Base-by-base conservation (phyloP, 1,140 invertebrate species). In the Tyrophagus putrescentiae region DNA sequence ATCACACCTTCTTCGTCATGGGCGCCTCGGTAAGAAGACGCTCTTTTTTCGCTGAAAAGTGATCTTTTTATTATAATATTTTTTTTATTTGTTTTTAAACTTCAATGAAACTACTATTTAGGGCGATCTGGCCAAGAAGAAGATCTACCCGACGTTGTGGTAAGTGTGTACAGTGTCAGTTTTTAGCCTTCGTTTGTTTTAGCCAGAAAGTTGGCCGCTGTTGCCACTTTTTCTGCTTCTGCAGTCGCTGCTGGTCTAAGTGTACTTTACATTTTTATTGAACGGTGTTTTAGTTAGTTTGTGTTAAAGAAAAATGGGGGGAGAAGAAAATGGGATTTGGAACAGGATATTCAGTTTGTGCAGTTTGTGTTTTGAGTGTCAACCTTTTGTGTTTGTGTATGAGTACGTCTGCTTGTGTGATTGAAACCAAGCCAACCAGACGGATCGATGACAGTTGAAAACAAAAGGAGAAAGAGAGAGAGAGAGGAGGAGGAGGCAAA, bases 101-200 rank as follows among this genome's bases (percentile, higher is more conserved):
- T 45, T 52, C 25, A 52, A 28, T 52, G n/a, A n/a, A 36, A 64
- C 52, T 42, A 11, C 39, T 61, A 70, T 71, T 2, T 65, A 85
- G 81, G 95, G 95, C 58, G 95, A 99, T 75, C 76, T 99, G 65
- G 94, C 95, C 0, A 91, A 85, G 70, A 99, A 98, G 73, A 98
- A 98, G 73, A 98, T 98, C 67, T 98, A 96, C 71, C 95, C 95
- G 13, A 97, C 94, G 6, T 75, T 99, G 58, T 98, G 95, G 75
- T 78, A 72, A 72, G 68, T 59, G 66, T 59, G 21, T 28, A 52
- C 48, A n/a, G n/a, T n/a, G n/a, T n/a, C n/a, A n/a, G n/a, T n/a
- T n/a, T n/a, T n/a, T n/a, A n/a, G n/a, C n/a, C n/a, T 1, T 34
- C 29, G 34, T 23, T 6, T 7, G 41, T 60, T 57, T 29, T 16